Evolutionary conservation across 2,797 vertebrate species (phyloP).

Genomic region (Lateolabrax maculatus): DNA sequence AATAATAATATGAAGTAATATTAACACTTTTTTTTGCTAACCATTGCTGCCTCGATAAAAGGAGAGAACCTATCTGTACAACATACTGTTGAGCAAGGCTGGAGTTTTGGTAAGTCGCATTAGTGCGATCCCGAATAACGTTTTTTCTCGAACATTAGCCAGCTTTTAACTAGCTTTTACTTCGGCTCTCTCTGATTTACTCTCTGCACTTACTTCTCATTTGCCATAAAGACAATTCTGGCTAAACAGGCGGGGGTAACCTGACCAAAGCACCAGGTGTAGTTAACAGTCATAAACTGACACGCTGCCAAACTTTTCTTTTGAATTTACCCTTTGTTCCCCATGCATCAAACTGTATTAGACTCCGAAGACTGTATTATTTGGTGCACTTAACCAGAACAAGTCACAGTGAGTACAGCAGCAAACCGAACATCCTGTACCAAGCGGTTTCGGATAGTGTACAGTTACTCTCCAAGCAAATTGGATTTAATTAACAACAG

Average conservation of each 20-base stretch:
- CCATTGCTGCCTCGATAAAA: not conserved
- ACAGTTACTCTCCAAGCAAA: not conserved
- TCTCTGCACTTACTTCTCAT: not conserved
- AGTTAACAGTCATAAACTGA: not conserved
- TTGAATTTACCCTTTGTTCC: not conserved
- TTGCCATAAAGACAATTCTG: not conserved
- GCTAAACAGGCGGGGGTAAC: conserved; percentile 25
- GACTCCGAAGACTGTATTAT: not conserved
- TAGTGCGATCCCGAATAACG: not conserved
- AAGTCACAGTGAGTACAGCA: not conserved
- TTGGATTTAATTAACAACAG: conserved; percentile 4
- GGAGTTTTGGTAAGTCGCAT: not conserved
- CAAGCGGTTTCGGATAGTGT: not conserved
- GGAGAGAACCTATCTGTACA: not conserved
- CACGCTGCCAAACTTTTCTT: conserved; percentile 1
- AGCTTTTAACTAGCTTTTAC: conserved; percentile 2
- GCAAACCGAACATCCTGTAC: not conserved
- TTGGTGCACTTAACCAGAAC: not conserved
- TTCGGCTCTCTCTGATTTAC: not conserved
- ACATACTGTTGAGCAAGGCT: not conserved
- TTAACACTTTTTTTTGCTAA: not conserved
- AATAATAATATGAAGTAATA: not conserved
- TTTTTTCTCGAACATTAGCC: not conserved
- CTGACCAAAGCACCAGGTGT: not conserved
- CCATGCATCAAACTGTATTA: not conserved